phyloP scores from a whole-genome alignment of 2,888 invertebrate species.

The Pristionchus mayeri region DNA sequence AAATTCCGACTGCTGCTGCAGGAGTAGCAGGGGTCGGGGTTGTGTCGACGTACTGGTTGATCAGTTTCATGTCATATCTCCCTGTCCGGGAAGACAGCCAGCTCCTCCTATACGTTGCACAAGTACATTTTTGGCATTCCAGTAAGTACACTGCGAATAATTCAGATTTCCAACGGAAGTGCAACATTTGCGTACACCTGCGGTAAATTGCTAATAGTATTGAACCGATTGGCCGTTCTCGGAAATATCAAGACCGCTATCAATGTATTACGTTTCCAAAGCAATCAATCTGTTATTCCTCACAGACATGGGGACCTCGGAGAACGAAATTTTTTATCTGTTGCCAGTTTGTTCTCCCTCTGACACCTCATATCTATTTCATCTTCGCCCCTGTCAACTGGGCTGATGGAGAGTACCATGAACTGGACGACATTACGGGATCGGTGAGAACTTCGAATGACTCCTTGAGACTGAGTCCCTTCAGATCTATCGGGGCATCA shows the following conservation, averaged over 20 bases:
- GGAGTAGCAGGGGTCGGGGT: background rate
- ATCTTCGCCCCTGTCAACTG: slow-evolving; percentile 1
- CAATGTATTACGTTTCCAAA: background rate
- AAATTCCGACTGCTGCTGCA: background rate
- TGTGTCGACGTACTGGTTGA: background rate
- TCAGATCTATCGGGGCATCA: slow-evolving; percentile 16
- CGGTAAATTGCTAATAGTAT: background rate
- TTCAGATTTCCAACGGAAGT: background rate
- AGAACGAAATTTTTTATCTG: background rate
- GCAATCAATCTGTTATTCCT: too few species aligned
- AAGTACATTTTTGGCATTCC: background rate
- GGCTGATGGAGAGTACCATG: background rate
- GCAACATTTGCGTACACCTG: background rate
- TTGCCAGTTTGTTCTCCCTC: background rate
- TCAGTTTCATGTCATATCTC: background rate
- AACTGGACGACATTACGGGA: background rate
- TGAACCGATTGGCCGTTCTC: background rate
- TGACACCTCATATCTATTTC: background rate
- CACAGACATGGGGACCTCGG: background rate
- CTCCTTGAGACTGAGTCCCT: background rate
- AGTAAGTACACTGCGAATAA: background rate
- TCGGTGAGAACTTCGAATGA: background rate
- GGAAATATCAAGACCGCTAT: background rate
- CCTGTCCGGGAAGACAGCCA: background rate
- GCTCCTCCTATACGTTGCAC: background rate